Evolutionary conservation across 2,888 invertebrate genomes (phyloP), one percentile per base, ranked within the genome.

Genomic region (Phalera bucephala): DNA sequence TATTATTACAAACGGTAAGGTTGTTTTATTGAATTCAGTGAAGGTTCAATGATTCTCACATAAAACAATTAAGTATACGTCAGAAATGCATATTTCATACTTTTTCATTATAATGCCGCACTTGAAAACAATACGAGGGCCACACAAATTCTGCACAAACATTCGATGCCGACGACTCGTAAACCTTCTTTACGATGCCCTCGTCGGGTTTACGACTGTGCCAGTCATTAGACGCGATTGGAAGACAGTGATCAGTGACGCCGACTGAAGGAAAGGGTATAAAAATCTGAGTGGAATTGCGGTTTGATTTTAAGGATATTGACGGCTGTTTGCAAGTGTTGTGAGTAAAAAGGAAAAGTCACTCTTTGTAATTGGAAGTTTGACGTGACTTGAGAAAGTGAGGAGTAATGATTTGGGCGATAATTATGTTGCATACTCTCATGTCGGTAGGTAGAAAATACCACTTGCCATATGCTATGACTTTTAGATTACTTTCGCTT

Each of bases 191-290:
- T 53, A 56, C 45, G 49, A 48, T 23, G 19, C 27, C 9, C 14
- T 27, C 27, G 13, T 27, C 13, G 8, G 8, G 8, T 27, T 27
- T 27, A 27, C 14, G 27, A 27, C 13, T 30, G 41, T 35, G 36
- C 44, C 36, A 21, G 31, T 37, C 38, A 40, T 58, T 52, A 36
- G 34, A 31, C 28, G 36, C 37, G 50, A 58, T 56, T 52, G 44
- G 40, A 52, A 40, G 35, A 41, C 36, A 33, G 45, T 44, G 34
- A 27, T 9, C 13, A 14, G 14, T 9, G 14, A 13, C 9, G 27
- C 27, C 32, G 40, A 20, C 11, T 26, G 17, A 28, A 39, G 40
- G 39, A 45, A 42, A 33, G 21, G 10, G 27, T 31, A 39, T 37
- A 44, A 27, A 25, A 12, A 7, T 25, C 5, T 0, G 12, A 11